These are phyloP conservation scores for Ormyrus rosae DNA, from an alignment of 2,888 invertebrate genomes.

Conservation along the genomic window DNA sequence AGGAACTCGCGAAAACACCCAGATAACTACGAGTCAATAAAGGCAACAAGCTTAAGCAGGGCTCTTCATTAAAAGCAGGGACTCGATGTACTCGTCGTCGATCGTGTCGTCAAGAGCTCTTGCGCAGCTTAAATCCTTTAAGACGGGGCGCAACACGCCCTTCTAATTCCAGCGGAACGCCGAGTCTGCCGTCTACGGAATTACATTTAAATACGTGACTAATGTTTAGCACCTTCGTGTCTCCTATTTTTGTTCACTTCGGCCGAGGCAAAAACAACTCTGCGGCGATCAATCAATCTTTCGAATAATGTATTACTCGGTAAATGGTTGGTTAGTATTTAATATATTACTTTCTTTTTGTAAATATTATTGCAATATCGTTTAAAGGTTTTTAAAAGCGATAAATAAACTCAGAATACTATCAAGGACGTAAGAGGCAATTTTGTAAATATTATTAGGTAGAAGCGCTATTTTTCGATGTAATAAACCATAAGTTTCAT, in stretches of 20 bases:
- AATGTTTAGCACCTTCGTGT: slow-evolving; percentile 61
- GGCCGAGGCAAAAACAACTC: neutral
- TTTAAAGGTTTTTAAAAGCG: no score
- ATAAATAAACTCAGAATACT: no score
- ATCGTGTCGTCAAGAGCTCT: slow-evolving; percentile 31
- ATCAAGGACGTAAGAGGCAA: no score
- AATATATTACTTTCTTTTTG: neutral
- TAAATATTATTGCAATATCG: neutral
- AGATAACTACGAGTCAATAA: no score
- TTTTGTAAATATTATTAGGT: no score
- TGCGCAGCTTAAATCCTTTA: slow-evolving; percentile 53
- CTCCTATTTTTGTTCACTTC: neutral
- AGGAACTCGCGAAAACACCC: no score
- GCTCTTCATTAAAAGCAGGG: no score
- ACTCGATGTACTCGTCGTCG: slow-evolving; percentile 10
- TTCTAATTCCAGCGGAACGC: slow-evolving; percentile 57
- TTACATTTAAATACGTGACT: slow-evolving; percentile 68
- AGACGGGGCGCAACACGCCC: slow-evolving; percentile 54
- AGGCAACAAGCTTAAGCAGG: no score
- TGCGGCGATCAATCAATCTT: neutral
- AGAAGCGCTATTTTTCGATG: no score
- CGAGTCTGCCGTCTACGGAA: slow-evolving; percentile 55
- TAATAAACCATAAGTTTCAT: no score
- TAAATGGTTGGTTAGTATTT: neutral
- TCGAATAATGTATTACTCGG: neutral